Evolutionary conservation across 2,888 invertebrate species (phyloP).

Genomic region (Steinernema carpocapsae): DNA sequence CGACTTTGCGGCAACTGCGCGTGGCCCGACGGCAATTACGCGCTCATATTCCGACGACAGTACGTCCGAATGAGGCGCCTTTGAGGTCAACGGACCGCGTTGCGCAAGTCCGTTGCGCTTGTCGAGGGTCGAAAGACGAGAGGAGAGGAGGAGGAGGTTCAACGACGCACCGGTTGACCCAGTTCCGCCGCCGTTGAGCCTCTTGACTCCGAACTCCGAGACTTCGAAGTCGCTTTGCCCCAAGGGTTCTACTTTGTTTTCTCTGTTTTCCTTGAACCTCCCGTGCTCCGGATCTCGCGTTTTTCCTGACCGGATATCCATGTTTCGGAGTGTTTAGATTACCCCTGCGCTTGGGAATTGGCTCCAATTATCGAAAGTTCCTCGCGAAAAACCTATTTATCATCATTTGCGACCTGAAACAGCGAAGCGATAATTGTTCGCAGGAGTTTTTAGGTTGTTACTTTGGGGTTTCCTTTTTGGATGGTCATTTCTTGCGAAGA

Average conservation of each 20-base stretch:
- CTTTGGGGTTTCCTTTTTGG: constrained; percentile 15
- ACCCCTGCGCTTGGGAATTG: not conserved
- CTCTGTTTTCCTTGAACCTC: not conserved
- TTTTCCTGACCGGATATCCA: not conserved
- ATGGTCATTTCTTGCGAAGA: not conserved
- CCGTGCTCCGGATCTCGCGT: not conserved
- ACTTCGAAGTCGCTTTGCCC: not conserved
- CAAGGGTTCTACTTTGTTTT: not conserved
- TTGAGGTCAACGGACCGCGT: constrained; percentile 31
- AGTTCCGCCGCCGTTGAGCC: constrained; percentile 9
- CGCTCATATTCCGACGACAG: constrained; percentile 9
- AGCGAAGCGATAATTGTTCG: not conserved
- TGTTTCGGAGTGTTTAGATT: not conserved
- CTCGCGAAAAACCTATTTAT: not conserved
- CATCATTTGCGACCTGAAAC: constrained; percentile 23
- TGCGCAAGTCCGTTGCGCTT: constrained; percentile 30
- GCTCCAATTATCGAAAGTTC: no score
- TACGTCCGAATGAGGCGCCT: not conserved
- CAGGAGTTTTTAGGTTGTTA: not conserved
- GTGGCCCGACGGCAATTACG: constrained; percentile 13
- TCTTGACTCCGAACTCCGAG: constrained; percentile 15
- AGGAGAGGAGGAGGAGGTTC: constrained; percentile 12
- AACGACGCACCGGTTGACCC: constrained; percentile 33
- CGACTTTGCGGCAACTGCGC: constrained; percentile 29
- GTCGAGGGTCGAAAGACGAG: not conserved